Base-by-base conservation (phyloP, 2,113 vertebrate species). In the Etia nguti region DNA sequence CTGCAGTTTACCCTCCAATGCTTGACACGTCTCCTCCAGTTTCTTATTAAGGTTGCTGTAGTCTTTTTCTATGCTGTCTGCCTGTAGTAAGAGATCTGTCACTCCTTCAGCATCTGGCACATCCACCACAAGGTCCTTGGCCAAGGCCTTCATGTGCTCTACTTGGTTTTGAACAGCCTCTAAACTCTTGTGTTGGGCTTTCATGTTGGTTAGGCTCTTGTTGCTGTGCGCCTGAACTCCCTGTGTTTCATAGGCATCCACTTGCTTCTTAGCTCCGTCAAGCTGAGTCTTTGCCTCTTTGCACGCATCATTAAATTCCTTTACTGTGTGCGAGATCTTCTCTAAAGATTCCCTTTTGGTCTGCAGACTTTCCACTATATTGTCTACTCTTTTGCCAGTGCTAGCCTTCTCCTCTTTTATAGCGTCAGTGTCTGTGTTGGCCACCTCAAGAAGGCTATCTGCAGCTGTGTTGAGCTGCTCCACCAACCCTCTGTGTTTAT, bases 1-100 rank as follows among this genome's bases (percentile, higher is more conserved):
- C 85, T 99, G 98, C 77, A 99, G 97, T 94, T 99, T 99, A 52
- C 97, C 95, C 90, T 99, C 98, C 88, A 99, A 86, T 81, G 96
- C 96, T 0, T 96, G 97, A 89, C 98, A 99, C 12, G 95, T 96
- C 1, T 98, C 97, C 50, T 98, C 97, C 43, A 98, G 93, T 34
- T 97, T 96, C 86, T 95, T 96, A 80, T 94, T 97, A 29, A 99
- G 91, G 5, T 70, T 36, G 38, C 36, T 89, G 57, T 98, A 97
- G 52, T 98, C 97, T 82, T 93, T 94, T 34, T 97, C 97, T 83
- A 99, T 84, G 48, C 94, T 92, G 86, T 99, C 97, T 1, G 95
- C 96, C 89, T 98, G 96, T 52, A 98, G 92, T 84, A 99, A 96
- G 50, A 99, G 86, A 48, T 98, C 97, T 15, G 97, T 97, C 81